Evolutionary conservation across 2,113 vertebrate species (phyloP).

Genomic region (Colossoma macropomum): DNA sequence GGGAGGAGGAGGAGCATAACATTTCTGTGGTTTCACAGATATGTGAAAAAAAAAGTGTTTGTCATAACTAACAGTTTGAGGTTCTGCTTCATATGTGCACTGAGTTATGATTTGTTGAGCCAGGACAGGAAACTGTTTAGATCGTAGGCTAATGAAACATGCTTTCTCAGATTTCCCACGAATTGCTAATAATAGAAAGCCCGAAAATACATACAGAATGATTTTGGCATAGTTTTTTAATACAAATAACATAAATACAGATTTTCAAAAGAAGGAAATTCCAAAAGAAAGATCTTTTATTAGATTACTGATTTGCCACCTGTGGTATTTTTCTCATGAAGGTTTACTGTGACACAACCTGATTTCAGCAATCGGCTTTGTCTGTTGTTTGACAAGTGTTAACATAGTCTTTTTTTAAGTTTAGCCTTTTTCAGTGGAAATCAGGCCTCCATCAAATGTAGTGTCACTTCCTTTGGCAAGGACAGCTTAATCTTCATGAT

Average conservation of each 20-base stretch:
- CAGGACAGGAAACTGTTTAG: neutral
- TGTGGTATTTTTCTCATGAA: neutral
- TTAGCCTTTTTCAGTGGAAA: neutral
- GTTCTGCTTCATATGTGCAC: neutral
- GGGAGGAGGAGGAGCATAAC: neutral
- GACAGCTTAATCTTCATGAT: neutral
- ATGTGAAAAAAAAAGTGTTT: neutral
- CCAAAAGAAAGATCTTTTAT: neutral
- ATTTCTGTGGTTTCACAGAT: constrained; percentile 1
- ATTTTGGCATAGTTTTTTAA: constrained; percentile 14
- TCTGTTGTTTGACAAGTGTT: neutral
- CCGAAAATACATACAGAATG: neutral
- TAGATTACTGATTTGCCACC: neutral
- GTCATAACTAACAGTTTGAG: neutral
- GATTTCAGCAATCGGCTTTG: neutral
- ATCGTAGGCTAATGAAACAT: neutral
- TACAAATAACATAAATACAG: constrained; percentile 37
- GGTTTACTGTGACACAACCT: constrained; percentile 21
- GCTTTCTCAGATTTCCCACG: neutral
- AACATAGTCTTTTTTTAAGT: neutral
- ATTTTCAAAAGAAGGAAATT: neutral
- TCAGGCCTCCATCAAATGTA: constrained; percentile 18
- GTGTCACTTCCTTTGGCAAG: constrained; percentile 6
- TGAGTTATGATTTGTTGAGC: neutral
- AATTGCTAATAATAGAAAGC: neutral